Conservation (phyloP, 2,797 vertebrate genomes). For the Sebastes aleutianus region DNA sequence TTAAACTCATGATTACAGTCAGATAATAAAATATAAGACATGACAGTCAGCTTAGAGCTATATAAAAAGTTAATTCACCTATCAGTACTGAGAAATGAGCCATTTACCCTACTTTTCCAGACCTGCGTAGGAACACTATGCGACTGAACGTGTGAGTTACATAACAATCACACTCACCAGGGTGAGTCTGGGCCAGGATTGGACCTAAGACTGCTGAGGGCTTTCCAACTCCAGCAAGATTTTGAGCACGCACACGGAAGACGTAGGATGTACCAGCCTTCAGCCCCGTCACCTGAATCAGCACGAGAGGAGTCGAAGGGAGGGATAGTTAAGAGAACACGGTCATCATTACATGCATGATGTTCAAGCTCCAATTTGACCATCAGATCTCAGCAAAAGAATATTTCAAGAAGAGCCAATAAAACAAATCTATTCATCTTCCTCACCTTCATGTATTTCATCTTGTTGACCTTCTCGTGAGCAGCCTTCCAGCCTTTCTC, state of each 20-base stretch:
- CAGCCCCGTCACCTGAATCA: constrained; percentile 85
- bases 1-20: neutral
- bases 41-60: neutral
- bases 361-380: neutral
- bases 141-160: constrained; percentile 27
- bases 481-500: constrained; percentile 88
- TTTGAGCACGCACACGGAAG: constrained; percentile 90
- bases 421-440: neutral
- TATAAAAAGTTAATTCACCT: neutral
- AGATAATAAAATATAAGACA: neutral
- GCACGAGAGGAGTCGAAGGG: neutral
- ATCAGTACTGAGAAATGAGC: neutral
- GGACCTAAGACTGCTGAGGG: constrained; percentile 86
- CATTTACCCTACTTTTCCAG: neutral
- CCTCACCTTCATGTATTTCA: constrained; percentile 89
- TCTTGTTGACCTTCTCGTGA: constrained; percentile 85
- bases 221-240: constrained; percentile 92
- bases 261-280: constrained; percentile 86
- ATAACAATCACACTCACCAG: constrained; percentile 82
- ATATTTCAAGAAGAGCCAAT: neutral
- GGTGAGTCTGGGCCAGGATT: constrained; percentile 88
- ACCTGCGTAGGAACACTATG: constrained; percentile 24
- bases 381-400: neutral
- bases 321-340: neutral
- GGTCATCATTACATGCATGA: neutral